These are phyloP conservation scores for Polypterus senegalus DNA, from an alignment of 2,113 vertebrate species.

Conservation along the genomic window DNA sequence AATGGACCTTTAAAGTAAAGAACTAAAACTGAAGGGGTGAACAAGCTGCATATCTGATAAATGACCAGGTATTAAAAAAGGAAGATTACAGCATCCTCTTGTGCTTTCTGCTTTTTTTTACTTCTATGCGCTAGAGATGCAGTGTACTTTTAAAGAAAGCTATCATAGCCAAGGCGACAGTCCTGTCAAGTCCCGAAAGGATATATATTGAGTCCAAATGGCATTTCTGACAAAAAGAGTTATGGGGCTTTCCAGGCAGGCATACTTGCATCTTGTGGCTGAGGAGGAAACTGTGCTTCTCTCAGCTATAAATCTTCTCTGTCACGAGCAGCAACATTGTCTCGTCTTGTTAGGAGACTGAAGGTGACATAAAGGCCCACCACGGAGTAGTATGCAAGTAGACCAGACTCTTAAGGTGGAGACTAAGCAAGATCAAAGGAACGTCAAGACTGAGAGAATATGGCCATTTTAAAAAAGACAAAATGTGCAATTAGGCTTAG, in stretches of 20 bases:
- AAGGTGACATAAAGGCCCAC: conserved; percentile 6
- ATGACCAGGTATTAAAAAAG: not conserved
- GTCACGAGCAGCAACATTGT: conserved; percentile 8
- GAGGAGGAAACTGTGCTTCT: not conserved
- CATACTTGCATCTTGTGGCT: not conserved
- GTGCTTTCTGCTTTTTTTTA: not conserved
- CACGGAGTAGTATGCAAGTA: not conserved
- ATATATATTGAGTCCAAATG: not conserved
- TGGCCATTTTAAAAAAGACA: too few species aligned
- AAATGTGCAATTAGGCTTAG: too few species aligned
- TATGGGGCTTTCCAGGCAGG: not conserved
- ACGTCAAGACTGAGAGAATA: too few species aligned
- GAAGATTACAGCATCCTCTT: not conserved
- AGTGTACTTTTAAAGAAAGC: not conserved
- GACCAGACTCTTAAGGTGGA: not conserved
- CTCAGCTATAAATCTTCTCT: conserved; percentile 11
- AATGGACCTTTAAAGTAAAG: too few species aligned
- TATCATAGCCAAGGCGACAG: not conserved
- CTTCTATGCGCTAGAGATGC: not conserved
- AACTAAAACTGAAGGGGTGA: not conserved
- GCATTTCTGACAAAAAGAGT: conserved; percentile 5
- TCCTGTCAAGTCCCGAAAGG: not conserved
- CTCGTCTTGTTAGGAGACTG: conserved; percentile 13
- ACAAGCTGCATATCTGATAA: not conserved
- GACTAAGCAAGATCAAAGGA: not conserved